phyloP scores from a whole-genome alignment of 2,888 invertebrate genomes.

The Shargacucullia verbasci region DNA sequence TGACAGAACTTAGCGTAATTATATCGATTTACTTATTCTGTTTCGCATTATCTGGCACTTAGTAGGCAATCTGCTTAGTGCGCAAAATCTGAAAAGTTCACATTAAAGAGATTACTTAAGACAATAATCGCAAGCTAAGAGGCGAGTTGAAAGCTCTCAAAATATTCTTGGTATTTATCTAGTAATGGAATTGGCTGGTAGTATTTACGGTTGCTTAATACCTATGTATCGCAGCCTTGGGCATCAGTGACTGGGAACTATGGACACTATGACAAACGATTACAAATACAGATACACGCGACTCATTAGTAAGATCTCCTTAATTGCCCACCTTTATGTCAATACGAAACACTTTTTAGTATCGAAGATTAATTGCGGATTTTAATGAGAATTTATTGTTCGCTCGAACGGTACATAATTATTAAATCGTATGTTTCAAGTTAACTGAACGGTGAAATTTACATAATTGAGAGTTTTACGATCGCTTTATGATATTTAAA shows the following conservation, averaged over 20 bases:
- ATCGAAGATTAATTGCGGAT: constrained; percentile 30
- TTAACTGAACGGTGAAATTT: constrained; percentile 31
- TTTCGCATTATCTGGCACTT: constrained; percentile 20
- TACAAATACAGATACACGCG: constrained; percentile 17
- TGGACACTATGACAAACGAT: constrained; percentile 4
- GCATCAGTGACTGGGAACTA: not conserved
- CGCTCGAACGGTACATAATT: constrained; percentile 28
- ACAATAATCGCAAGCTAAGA: constrained; percentile 29
- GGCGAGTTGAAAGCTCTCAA: not conserved
- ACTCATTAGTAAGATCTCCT: constrained; percentile 19
- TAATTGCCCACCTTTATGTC: constrained; percentile 13
- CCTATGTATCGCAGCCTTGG: constrained; percentile 14
- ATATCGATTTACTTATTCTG: constrained; percentile 25
- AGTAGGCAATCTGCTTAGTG: constrained; percentile 26
- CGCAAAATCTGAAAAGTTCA: constrained; percentile 13
- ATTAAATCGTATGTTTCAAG: constrained; percentile 36
- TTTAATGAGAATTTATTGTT: constrained; percentile 36
- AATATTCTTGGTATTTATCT: constrained; percentile 23
- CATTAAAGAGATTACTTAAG: constrained; percentile 33
- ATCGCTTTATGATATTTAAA: constrained; percentile 29
- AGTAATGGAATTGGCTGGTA: constrained; percentile 11
- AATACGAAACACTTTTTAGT: constrained; percentile 7
- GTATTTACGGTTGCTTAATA: constrained; percentile 13
- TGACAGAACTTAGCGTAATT: constrained; percentile 17
- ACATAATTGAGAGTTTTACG: constrained; percentile 42